Evolutionary conservation across 2,113 vertebrate species (phyloP), one percentile per base, ranked within the genome.

Genomic region (Patagioenas fasciata): DNA sequence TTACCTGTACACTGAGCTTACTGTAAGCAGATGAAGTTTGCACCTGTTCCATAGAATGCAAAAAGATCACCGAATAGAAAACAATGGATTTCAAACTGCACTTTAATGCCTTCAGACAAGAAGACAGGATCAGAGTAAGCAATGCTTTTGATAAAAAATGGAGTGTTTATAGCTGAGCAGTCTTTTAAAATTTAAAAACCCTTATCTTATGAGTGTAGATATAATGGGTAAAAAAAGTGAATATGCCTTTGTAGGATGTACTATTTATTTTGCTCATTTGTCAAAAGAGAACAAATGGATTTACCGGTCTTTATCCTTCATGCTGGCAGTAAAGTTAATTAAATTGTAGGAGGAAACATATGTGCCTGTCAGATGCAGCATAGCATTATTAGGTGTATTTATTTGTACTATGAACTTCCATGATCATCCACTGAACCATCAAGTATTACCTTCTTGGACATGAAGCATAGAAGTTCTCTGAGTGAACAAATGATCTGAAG

Each of bases 81-180:
- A 34, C 31, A 80, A 50, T 94, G 79, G 69, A 85, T 95, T 91
- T 91, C 91, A 38, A 96, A 82, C 50, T 79, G 70, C n/a, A 81
- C 28, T 57, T 78, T 70, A 67, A 83, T 96, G 60, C 42, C 58
- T 91, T 58, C 19, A 3, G 80, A 79, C 51, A 89, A 89, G 42
- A 94, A 95, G 69, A 89, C 53, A 88, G 88, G 64, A 57, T 92
- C 77, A 61, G 57, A 85, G 80, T 90, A 86, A 81, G 89, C 64
- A 75, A 47, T 53, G 20, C 26, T 47, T 94, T 60, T 82, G 38
- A 11, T 60, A 74, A 60, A 31, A 85, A 82, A 56, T 32, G 18
- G 9, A 67, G 11, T 16, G 4, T 77, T 88, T n/a, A 5, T 61
- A 40, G 36, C 48, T 34, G 29, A 80, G n/a, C 31, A 32, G 29